Evolutionary conservation across 1,140 invertebrate species (phyloP), one percentile per base, ranked within the genome.

Genomic region (Portunus trituberculatus): DNA sequence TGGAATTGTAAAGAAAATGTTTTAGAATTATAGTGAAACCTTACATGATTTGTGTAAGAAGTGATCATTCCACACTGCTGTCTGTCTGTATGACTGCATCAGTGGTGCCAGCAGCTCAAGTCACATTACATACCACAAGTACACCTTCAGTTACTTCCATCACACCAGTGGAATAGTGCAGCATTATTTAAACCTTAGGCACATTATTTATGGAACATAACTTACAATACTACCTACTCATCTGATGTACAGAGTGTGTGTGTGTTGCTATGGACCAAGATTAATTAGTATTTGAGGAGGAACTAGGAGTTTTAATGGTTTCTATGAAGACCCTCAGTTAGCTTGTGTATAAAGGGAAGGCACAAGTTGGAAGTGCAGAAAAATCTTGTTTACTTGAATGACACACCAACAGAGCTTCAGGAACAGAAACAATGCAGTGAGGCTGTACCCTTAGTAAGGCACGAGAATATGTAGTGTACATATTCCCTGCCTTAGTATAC

Each of bases 231-330:
- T 25, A 16, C 39, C 39, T 39, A 91, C 14, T 25, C 20, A 84
- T 93, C 39, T 46, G 16, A 84, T 93, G 45, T 46, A 86, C 45
- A 76, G 25, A 76, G 52, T 93, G 45, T 93, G 46, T 82, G 39
- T 2, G n/a, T 83, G 45, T 93, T 93, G 67, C 91, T 84, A 93
- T 93, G 91, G 91, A 93, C 91, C 91, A 93, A 93, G 82, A 48
- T 84, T 84, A 6, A 46, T 32, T 93, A 93, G 39, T 93, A 29
- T 84, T 84, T 83, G 7, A 86, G 84, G 59, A 84, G 31, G 45
- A 93, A 93, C n/a, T 93, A 93, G 91, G n/a, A 45, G 32, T 93
- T 59, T 76, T 45, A 12, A 76, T 25, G 67, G n/a, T 76, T 76
- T n/a, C 12, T 20, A 7, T 76, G 67, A 25, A 20, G 67, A n/a